Conservation (phyloP, 30 jellyfish, hydroid and myxozoan genomes). For the Turritopsis rubra region DNA sequence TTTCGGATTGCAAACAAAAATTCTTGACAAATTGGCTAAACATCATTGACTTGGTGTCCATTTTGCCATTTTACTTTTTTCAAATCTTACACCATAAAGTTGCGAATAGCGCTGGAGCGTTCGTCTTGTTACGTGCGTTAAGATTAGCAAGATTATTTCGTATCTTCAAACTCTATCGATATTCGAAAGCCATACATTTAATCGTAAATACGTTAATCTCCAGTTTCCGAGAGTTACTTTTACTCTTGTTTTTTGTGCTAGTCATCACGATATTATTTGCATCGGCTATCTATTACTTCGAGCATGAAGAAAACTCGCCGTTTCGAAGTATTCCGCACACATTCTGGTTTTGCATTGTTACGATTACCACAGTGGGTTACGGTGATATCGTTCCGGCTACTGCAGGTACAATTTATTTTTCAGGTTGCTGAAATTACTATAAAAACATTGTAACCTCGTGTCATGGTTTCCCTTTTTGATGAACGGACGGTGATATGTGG, state of each 20-base stretch:
- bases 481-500: no score
- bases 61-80: conserved; percentile 61
- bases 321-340: conserved; percentile 84
- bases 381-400: conserved; percentile 87
- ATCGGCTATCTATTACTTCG: conserved; percentile 69
- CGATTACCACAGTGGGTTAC: conserved; percentile 86
- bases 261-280: conserved; percentile 52
- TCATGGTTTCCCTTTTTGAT: no score
- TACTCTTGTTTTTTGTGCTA: conserved; percentile 47
- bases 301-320: conserved; percentile 9
- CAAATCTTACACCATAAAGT: conserved; percentile 32
- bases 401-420: conserved; percentile 39
- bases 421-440: no score
- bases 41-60: conserved; percentile 65
- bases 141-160: conserved; percentile 80
- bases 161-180: conserved; percentile 68
- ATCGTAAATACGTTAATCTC: conserved; percentile 55
- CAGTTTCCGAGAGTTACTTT: conserved; percentile 56
- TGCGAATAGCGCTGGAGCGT: conserved; percentile 49
- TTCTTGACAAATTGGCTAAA: conserved; percentile 57
- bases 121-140: conserved; percentile 63
- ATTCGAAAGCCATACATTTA: conserved; percentile 72
- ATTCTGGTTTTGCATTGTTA: conserved; percentile 73
- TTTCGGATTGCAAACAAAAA: conserved; percentile 50
- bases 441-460: no score